Evolutionary conservation across 2,888 invertebrate genomes (phyloP).

Genomic region (Hanleya hanleyi): DNA sequence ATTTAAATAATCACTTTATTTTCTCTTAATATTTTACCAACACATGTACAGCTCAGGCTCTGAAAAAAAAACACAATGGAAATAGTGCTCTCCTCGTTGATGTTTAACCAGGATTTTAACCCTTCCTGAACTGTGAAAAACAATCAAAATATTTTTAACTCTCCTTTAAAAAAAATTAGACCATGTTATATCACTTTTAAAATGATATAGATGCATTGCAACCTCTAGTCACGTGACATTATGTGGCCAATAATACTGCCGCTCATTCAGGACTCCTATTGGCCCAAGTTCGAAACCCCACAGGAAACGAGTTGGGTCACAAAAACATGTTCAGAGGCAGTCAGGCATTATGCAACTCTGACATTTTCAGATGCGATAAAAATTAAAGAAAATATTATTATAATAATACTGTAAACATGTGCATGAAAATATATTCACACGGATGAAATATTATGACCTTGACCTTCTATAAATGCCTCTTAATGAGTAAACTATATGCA

Average conservation of each 20-base stretch:
- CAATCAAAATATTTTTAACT: background rate
- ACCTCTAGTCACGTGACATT: slow-evolving; percentile 9
- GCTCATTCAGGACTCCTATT: no score
- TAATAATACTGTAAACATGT: background rate
- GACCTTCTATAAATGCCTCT: no score
- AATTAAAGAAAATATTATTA: background rate
- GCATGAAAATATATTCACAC: background rate
- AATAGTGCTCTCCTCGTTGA: background rate
- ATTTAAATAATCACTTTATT: slow-evolving; percentile 12
- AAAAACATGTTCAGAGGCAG: background rate
- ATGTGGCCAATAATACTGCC: background rate
- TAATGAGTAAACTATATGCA: no score
- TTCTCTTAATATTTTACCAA: background rate
- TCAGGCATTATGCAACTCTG: background rate
- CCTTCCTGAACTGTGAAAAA: background rate
- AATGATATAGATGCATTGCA: background rate
- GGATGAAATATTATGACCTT: background rate
- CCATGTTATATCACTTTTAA: background rate
- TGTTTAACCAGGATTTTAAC: background rate
- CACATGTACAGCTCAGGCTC: slow-evolving; percentile 5
- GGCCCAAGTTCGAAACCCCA: no score
- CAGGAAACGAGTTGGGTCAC: background rate
- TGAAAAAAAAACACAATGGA: background rate
- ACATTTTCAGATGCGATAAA: background rate
- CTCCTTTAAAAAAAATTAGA: background rate